Evolutionary conservation across 2,797 vertebrate genomes (phyloP), one percentile per base, ranked within the genome.

Genomic region (Sciurus carolinensis): DNA sequence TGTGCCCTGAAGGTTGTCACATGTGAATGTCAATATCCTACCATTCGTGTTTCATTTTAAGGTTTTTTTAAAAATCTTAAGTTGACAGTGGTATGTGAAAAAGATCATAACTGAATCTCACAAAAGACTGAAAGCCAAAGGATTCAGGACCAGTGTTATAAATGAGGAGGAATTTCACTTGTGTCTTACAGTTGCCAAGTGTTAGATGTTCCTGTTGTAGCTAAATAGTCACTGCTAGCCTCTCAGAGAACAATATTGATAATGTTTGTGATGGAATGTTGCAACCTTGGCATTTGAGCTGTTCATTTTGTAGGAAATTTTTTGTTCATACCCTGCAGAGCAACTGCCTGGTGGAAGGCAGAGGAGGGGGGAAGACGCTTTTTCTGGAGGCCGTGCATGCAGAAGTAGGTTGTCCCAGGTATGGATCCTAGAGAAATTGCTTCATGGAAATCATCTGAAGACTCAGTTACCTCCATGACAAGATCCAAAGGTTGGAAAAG

Each of bases 51-150:
- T 90, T 85, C 18, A 1, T 77, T 88, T 91, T 73, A 93, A 95
- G 81, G 28, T 36, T 36, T 88, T 81, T 97, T 84, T 90, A 39
- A 81, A 22, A 92, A 82, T 82, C 94, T 91, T 83, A 71, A 62
- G 77, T 77, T 96, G 93, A 80, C 93, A 89, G 17, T 20, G 85
- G 47, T 87, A 67, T 71, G 8, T 86, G 75, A 66, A 95, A 81
- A 73, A 50, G 54, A 86, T 96, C 64, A 62, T 52, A 83, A 73
- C 87, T 39, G 36, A 96, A 91, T 83, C 87, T 92, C 84, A 76
- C 22, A 42, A 72, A 88, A 96, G 57, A 94, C 13, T 76, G 36
- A 59, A 87, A 95, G 87, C 92, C 81, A 87, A 95, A 96, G 79
- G 82, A 54, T 86, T 87, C 69, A 47, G 82, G 89, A 90, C 71